phyloP scores from a whole-genome alignment of 2,888 invertebrate genomes.

The Suillia variegata region DNA sequence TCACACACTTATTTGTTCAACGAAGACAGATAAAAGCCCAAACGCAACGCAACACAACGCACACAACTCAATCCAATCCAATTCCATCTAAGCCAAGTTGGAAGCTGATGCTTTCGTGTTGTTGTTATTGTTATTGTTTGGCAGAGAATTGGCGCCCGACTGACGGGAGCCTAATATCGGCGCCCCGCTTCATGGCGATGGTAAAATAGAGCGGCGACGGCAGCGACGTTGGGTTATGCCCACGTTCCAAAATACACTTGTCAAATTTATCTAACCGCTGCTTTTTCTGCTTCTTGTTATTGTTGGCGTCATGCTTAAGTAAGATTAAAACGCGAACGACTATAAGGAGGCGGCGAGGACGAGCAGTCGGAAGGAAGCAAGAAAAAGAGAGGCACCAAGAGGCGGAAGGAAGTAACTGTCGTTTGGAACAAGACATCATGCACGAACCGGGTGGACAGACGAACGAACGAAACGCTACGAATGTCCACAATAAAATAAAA shows the following conservation, averaged over 20 bases:
- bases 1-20: no score
- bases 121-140: not conserved
- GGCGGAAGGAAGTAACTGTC: conserved; percentile 3
- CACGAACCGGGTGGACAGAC: no score
- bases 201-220: no score
- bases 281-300: no score
- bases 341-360: not conserved
- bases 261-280: not conserved
- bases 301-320: not conserved
- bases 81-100: not conserved
- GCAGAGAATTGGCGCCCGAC: conserved; percentile 63
- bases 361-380: not conserved
- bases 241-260: conserved; percentile 10
- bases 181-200: conserved; percentile 28
- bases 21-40: no score
- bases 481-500: no score
- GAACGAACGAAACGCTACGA: no score
- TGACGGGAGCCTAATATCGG: conserved; percentile 63
- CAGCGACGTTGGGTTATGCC: conserved; percentile 4
- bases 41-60: no score
- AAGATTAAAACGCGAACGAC: not conserved
- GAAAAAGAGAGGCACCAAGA: not conserved
- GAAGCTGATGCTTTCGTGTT: not conserved
- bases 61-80: not conserved
- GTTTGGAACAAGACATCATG: no score